These are phyloP conservation scores for Mantis religiosa DNA, from an alignment of 2,888 invertebrate species.

Conservation along the genomic window DNA sequence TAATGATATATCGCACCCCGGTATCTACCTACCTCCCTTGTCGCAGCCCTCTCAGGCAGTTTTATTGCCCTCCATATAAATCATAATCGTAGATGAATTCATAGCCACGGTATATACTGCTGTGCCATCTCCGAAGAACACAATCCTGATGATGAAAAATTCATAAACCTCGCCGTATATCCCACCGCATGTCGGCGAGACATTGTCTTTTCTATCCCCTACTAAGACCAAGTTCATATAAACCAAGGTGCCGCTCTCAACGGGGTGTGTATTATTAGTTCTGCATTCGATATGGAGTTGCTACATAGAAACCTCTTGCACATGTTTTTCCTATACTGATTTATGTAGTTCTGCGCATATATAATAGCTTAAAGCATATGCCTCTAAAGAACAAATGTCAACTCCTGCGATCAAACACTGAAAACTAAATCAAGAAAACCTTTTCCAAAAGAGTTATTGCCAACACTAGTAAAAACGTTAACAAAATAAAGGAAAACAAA, in stretches of 20 bases:
- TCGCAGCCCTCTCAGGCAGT: background rate
- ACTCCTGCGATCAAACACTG: too few relatives aligned
- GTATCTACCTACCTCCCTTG: background rate
- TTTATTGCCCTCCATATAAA: background rate
- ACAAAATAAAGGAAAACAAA: too few relatives aligned
- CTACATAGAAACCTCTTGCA: background rate
- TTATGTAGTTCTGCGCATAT: too few relatives aligned
- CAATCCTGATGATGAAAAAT: background rate
- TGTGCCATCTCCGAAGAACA: background rate
- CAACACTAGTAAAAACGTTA: too few relatives aligned
- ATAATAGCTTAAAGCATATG: too few relatives aligned
- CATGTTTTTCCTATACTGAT: too few relatives aligned
- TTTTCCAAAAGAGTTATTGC: too few relatives aligned
- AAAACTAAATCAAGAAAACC: too few relatives aligned
- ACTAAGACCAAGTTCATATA: background rate
- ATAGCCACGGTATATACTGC: background rate
- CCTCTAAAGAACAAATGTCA: too few relatives aligned
- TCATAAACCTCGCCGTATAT: background rate
- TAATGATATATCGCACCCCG: background rate
- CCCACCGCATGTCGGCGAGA: background rate
- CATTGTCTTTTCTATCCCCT: background rate
- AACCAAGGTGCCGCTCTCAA: background rate
- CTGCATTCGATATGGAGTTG: background rate
- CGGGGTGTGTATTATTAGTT: background rate
- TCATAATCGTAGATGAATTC: slow-evolving; percentile 2